phyloP scores from a whole-genome alignment of 37 sponge, comb jelly and placozoan genomes.

The Diacarnus erythraeanus region DNA sequence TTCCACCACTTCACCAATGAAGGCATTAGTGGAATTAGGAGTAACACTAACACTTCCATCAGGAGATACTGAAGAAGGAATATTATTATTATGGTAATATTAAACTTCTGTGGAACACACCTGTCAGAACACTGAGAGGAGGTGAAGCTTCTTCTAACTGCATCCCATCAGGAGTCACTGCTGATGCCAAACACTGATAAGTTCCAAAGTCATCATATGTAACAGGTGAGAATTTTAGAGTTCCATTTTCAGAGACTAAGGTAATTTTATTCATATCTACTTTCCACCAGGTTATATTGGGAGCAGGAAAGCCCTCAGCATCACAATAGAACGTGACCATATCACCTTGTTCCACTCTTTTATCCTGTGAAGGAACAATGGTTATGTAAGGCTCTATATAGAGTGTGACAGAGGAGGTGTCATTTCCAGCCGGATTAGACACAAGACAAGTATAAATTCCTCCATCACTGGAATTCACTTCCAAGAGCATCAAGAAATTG shows the following conservation, averaged over 20 bases:
- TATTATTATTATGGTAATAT: too few relatives aligned
- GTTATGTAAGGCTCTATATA: constrained; percentile 13
- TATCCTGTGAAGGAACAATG: neutral
- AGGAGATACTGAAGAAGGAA: neutral
- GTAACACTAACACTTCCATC: constrained; percentile 6
- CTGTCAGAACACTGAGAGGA: neutral
- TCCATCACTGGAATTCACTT: constrained; percentile 16
- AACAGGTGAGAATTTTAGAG: constrained; percentile 1
- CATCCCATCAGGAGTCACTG: neutral
- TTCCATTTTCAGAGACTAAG: neutral
- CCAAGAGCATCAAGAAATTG: neutral
- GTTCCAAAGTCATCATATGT: constrained; percentile 30
- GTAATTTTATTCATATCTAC: neutral
- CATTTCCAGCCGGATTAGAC: constrained; percentile 63
- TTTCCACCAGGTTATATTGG: constrained; percentile 1
- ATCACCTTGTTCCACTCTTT: neutral
- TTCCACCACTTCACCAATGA: neutral
- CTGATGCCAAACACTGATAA: constrained; percentile 29
- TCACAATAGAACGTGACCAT: constrained; percentile 31
- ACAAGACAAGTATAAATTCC: constrained; percentile 64
- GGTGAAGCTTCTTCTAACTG: neutral
- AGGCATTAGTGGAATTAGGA: neutral
- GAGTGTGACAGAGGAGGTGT: neutral
- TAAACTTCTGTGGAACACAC: neutral
- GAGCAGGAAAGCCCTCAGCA: constrained; percentile 49